Percentiles rank a stretch among this genome's conserved stretches.
These are phyloP conservation scores for Drosophila quasianomalipes DNA, from an alignment of 2,888 invertebrate species.

Conservation along the genomic window DNA sequence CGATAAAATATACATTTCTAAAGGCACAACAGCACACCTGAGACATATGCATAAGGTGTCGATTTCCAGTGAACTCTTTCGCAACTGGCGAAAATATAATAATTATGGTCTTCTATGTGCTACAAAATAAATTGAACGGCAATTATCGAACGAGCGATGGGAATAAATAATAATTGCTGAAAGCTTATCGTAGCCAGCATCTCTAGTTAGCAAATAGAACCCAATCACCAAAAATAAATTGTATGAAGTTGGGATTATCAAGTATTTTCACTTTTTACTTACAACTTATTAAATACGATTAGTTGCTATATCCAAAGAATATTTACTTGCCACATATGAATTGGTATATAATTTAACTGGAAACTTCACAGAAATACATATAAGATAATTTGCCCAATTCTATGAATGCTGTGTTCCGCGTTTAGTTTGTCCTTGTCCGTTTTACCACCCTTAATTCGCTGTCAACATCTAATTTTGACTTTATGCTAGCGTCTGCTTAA, in stretches of 20 bases:
- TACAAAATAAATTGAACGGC: not conserved
- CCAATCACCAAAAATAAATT: not conserved
- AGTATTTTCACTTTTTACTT: not conserved
- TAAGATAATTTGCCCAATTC: not conserved
- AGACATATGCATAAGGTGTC: constrained; percentile 15
- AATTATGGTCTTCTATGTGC: not conserved
- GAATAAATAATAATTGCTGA: too few species aligned
- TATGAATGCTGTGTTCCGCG: not conserved
- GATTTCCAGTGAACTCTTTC: constrained; percentile 8
- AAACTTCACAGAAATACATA: not conserved
- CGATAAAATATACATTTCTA: constrained; percentile 5
- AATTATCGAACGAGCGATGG: not conserved
- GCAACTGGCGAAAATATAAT: constrained; percentile 3
- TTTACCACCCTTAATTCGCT: not conserved
- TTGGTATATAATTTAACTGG: not conserved
- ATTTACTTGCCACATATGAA: not conserved
- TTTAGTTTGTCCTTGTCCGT: not conserved
- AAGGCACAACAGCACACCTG: constrained; percentile 11
- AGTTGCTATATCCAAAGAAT: not conserved
- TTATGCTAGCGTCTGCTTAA: constrained; percentile 6
- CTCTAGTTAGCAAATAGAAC: not conserved
- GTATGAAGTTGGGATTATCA: not conserved
- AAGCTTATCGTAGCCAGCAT: not conserved
- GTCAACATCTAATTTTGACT: constrained; percentile 22
- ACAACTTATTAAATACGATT: not conserved